A percentile compares a stretch with the other conserved stretches of the same genome.
These are phyloP conservation scores for Euzophera pinguis DNA, from an alignment of 2,888 invertebrate species.

Conservation along the genomic window DNA sequence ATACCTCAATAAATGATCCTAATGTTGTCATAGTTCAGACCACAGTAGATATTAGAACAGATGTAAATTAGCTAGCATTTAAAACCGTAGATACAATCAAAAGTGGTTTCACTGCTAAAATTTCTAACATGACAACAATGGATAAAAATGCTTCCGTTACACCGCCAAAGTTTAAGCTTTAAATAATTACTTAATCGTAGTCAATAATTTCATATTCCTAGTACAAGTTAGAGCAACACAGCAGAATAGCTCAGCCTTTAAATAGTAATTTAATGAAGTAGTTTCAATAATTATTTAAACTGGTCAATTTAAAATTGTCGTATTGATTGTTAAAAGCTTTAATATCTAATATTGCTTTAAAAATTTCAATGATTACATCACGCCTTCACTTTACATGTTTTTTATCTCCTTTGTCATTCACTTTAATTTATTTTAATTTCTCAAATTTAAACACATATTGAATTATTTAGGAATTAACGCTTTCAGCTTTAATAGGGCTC, in stretches of 20 bases:
- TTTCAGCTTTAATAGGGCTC: constrained; percentile 47
- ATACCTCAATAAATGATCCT: constrained; percentile 42
- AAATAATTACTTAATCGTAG: constrained; percentile 38
- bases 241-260: constrained; percentile 30
- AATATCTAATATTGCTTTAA: background rate
- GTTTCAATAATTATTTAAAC: constrained; percentile 8
- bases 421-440: constrained; percentile 20
- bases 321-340: constrained; percentile 17
- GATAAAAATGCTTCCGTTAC: constrained; percentile 52
- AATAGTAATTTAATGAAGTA: constrained; percentile 22
- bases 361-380: constrained; percentile 9
- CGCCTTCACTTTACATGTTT: constrained; percentile 18
- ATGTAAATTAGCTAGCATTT: constrained; percentile 44
- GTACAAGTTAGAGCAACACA: constrained; percentile 40
- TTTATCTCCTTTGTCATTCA: constrained; percentile 3
- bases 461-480: constrained; percentile 22
- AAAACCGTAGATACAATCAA: constrained; percentile 31
- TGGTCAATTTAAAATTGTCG: constrained; percentile 7
- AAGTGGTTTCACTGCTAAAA: constrained; percentile 32
- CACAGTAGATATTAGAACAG: constrained; percentile 52
- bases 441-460: constrained; percentile 18
- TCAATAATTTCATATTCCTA: constrained; percentile 33
- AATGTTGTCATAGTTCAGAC: constrained; percentile 59
- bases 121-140: constrained; percentile 47
- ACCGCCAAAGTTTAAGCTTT: constrained; percentile 55